These are phyloP conservation scores for Chloropsis hardwickii DNA, from an alignment of 2,113 vertebrate genomes.

Conservation along the genomic window DNA sequence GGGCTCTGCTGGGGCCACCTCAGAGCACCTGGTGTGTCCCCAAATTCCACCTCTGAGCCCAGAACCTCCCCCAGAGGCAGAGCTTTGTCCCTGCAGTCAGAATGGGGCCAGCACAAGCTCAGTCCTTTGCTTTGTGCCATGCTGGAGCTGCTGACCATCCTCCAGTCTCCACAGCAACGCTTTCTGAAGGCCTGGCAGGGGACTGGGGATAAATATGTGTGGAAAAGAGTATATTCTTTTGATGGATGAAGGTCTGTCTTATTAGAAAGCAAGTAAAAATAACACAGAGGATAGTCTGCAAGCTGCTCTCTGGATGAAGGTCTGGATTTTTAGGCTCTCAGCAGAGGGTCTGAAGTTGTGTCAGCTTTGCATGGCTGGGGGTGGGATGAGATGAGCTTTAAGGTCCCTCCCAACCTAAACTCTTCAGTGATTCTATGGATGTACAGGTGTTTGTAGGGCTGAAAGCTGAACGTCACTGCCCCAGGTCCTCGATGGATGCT, in stretches of 20 bases:
- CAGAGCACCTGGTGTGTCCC: background rate
- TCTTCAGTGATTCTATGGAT: background rate
- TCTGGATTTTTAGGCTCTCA: background rate
- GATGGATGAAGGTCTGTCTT: background rate
- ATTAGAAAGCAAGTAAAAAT: background rate
- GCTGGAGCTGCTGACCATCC: background rate
- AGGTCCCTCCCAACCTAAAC: background rate
- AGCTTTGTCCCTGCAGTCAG: background rate
- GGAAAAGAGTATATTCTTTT: background rate
- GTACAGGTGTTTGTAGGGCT: background rate
- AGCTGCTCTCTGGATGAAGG: background rate
- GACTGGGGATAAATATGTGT: background rate
- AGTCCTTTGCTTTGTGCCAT: background rate
- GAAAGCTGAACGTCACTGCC: background rate
- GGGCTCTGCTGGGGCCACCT: background rate
- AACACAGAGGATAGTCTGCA: background rate
- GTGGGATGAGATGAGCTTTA: background rate
- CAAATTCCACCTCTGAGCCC: background rate
- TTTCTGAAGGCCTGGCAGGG: background rate
- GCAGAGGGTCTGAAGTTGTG: background rate
- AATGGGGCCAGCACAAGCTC: background rate
- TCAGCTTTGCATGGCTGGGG: background rate
- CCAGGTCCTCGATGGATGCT: background rate
- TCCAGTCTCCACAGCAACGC: constrained; percentile 19
- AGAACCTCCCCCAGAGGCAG: background rate